Evolutionary conservation across 2,797 vertebrate genomes (phyloP).

Genomic region (Masticophis lateralis): DNA sequence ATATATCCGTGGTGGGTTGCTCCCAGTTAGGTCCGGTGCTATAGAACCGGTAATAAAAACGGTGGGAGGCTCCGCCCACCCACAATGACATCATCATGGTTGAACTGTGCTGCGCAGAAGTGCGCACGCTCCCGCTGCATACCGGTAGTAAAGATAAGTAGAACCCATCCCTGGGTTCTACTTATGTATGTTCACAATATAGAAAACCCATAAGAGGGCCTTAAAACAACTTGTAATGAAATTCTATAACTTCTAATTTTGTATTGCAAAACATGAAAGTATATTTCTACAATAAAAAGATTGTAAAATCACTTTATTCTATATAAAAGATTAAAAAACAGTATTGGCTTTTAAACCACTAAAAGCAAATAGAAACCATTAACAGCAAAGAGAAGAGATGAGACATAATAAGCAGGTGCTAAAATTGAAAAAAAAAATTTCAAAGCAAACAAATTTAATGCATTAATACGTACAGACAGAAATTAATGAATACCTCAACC

Average conservation of each 20-base stretch:
- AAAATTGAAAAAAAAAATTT: neutral
- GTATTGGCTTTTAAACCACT: neutral
- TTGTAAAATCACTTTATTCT: slow-evolving; percentile 1
- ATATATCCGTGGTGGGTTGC: no score
- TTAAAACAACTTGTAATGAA: neutral
- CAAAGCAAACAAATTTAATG: neutral
- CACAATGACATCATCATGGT: no score
- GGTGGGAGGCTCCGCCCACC: no score
- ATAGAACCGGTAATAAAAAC: no score
- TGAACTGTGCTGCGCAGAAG: no score
- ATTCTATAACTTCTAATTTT: neutral
- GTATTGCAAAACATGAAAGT: neutral
- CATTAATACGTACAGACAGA: neutral
- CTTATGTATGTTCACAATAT: neutral
- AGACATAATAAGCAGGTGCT: neutral
- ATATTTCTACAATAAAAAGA: neutral
- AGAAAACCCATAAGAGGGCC: neutral
- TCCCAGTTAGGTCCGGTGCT: no score
- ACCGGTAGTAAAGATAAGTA: no score
- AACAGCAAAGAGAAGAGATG: neutral
- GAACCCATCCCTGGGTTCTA: no score
- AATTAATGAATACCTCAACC: neutral
- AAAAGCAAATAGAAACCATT: neutral
- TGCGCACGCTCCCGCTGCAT: no score
- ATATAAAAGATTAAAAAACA: neutral